These are phyloP conservation scores for Clarias fuscus DNA, from an alignment of 2,797 vertebrate species.

Conservation along the genomic window DNA sequence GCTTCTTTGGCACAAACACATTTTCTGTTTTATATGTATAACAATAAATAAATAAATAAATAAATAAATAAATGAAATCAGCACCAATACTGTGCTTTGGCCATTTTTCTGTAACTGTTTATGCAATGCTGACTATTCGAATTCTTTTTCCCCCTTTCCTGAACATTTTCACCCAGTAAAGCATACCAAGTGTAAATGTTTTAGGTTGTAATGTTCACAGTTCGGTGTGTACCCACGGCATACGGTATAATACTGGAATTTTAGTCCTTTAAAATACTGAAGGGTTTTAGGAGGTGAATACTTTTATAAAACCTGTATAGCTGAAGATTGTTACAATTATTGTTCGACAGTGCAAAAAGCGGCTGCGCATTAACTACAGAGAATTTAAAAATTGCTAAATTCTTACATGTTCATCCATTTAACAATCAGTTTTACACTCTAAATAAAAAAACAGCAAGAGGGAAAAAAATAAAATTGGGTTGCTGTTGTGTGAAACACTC, in stretches of 20 bases:
- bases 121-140: neutral
- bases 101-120: neutral
- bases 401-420: neutral
- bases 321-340: neutral
- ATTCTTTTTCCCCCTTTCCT: neutral
- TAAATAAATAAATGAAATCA: too few species aligned
- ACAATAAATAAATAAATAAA: too few species aligned
- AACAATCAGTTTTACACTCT: neutral
- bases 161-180: neutral
- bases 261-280: neutral
- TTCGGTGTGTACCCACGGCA: neutral
- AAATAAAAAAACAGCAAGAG: neutral
- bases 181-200: neutral
- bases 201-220: neutral
- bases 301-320: neutral
- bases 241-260: neutral
- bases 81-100: too few species aligned
- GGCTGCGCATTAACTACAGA: neutral
- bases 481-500: neutral
- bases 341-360: neutral
- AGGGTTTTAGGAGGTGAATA: neutral
- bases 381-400: neutral
- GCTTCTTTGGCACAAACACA: too few species aligned
- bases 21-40: too few species aligned
- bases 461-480: neutral